phyloP scores from a whole-genome alignment of 2,113 vertebrate genomes.

The Muntiacus muntjak region DNA sequence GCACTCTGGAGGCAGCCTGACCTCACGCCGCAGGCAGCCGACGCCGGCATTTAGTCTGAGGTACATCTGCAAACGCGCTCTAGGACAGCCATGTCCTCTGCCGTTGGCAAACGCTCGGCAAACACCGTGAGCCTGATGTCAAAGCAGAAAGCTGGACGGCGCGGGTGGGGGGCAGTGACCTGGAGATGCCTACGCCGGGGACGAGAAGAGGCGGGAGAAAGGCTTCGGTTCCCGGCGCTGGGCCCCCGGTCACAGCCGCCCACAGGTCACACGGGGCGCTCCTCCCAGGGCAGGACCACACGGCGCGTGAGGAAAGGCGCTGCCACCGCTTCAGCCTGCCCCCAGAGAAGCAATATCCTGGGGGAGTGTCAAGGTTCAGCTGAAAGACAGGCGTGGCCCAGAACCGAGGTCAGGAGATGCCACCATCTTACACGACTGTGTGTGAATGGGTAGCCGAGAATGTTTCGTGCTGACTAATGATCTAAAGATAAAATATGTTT shows the following conservation, averaged over 20 bases:
- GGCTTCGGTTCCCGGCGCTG: rapidly evolving
- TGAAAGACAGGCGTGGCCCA: neutral
- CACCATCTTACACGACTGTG: neutral
- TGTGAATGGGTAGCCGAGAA: neutral
- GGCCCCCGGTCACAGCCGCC: neutral
- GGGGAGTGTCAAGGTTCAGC: neutral
- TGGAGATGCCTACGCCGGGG: neutral
- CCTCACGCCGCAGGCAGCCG: neutral
- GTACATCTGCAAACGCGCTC: neutral
- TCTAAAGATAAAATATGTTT: neutral
- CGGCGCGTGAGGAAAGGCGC: neutral
- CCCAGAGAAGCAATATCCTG: neutral
- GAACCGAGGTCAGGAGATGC: neutral
- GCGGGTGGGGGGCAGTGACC: neutral
- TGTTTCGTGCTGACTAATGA: neutral
- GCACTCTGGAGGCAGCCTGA: neutral
- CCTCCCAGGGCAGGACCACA: neutral
- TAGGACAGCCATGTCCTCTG: neutral
- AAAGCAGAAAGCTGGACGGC: neutral
- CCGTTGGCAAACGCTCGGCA: neutral
- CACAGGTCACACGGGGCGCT: rapidly evolving
- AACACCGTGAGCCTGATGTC: neutral
- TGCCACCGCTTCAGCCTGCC: neutral
- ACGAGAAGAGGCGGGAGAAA: neutral
- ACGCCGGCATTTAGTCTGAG: neutral